Evolutionary conservation across 1,140 invertebrate genomes (phyloP), one percentile per base, ranked within the genome.

Genomic region (Himalopsyche phryganea): DNA sequence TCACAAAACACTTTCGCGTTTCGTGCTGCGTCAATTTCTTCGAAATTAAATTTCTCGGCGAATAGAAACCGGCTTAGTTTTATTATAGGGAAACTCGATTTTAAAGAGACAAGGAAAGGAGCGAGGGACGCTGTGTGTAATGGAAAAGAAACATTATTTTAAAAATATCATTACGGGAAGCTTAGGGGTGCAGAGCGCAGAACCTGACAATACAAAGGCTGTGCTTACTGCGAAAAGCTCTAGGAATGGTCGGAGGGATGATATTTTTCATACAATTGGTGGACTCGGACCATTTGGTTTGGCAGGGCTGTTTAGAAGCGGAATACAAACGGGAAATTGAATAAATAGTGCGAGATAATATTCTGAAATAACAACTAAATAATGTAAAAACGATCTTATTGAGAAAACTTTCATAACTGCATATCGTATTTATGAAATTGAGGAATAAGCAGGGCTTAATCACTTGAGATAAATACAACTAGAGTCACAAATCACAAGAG

Each of bases 61-160:
- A 51, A 51, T 38, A 40, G 49, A 17, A 28, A 40, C 33, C 49
- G 23, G 35, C 49, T 51, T 20, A 51, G 49, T 51, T 51, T 51
- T 51, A 51, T 51, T 40, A 40, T 20, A 40, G 35, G 41, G 23
- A 28, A 28, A 28, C 23, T 3, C 23, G 23, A 28, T 28, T 28
- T 28, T 28, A 28, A 28, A 28, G 4, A 28, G 23, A 28, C 23
- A 28, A 28, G 49, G 32, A 35, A 51, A 15, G 20, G 15, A 7
- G 49, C 15, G 35, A 14, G 41, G 36, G 41, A 35, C 49, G 28
- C 36, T 32, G 6, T 19, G 15, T 51, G 20, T 51, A 51, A 51
- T 51, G 49, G 49, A 51, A 51, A 51, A 51, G 49, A 51, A 51
- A 51, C 49, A 51, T 51, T 51, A 51, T 51, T 51, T 51, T 40